Percentiles rank a stretch among this genome's conserved stretches.
These are phyloP conservation scores for Caracal caracal DNA, from an alignment of 2,113 vertebrate genomes.

Conservation along the genomic window DNA sequence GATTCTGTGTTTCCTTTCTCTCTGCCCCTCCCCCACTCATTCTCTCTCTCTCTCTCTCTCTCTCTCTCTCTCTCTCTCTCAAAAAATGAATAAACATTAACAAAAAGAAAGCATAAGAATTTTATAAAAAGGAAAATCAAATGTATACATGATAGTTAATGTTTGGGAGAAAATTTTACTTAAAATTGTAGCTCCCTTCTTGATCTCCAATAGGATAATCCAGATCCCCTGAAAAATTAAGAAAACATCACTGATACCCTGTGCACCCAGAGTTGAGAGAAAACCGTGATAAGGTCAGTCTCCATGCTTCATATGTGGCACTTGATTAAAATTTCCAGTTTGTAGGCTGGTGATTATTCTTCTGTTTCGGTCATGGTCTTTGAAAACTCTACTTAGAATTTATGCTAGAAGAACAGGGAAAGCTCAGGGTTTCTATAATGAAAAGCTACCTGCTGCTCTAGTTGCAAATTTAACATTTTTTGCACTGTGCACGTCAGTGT, in stretches of 20 bases:
- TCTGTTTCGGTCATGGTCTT: conserved; percentile 21
- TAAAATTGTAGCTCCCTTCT: not conserved
- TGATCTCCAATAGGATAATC: not conserved
- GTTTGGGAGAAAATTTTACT: not conserved
- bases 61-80: too few species aligned
- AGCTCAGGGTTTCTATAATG: too few species aligned
- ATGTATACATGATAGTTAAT: not conserved
- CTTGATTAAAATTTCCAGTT: not conserved
- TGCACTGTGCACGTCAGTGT: not conserved
- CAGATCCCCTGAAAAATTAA: not conserved
- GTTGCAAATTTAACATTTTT: not conserved
- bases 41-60: too few species aligned
- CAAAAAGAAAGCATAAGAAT: not conserved
- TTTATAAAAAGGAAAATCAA: not conserved
- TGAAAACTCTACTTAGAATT: conserved; percentile 77
- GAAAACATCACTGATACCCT: not conserved
- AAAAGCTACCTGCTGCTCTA: not conserved
- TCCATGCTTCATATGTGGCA: not conserved
- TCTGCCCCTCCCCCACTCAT: too few species aligned
- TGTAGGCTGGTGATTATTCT: not conserved
- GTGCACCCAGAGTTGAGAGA: not conserved
- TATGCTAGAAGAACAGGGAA: conserved; percentile 54
- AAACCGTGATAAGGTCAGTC: not conserved
- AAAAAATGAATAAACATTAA: too few species aligned
- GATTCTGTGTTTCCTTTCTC: too few species aligned